phyloP scores from a whole-genome alignment of 2,888 invertebrate species.

The Microctonus hyperodae region DNA sequence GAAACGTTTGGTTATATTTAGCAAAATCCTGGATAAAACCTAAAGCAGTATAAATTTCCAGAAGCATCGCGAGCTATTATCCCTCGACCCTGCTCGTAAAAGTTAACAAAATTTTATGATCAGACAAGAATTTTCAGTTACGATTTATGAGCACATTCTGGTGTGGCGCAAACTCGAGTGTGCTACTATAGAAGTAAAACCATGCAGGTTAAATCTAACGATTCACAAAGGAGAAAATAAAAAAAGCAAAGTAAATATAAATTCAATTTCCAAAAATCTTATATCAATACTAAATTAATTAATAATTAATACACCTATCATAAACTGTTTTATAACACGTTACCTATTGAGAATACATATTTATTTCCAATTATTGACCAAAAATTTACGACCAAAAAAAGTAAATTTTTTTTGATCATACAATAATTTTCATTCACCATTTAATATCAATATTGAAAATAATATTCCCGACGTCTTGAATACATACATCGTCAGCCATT shows the following conservation, averaged over 20 bases:
- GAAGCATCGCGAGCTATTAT: constrained; percentile 41
- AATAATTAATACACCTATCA: too few relatives aligned
- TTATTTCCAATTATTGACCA: too few relatives aligned
- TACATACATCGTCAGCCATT: constrained; percentile 27
- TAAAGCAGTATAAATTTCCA: constrained; percentile 36
- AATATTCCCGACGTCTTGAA: constrained; percentile 22
- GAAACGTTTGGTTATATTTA: constrained; percentile 15
- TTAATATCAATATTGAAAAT: constrained; percentile 25
- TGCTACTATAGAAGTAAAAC: background rate
- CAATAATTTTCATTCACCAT: constrained; percentile 28
- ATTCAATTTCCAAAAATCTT: too few relatives aligned
- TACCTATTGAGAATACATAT: too few relatives aligned
- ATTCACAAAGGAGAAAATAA: background rate
- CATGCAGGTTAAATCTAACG: background rate
- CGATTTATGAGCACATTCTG: constrained; percentile 36
- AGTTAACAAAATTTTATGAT: constrained; percentile 43
- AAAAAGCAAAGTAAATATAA: too few relatives aligned
- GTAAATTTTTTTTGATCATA: constrained; percentile 22
- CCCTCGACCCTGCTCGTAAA: constrained; percentile 40
- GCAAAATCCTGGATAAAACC: constrained; percentile 26
- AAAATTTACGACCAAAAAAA: too few relatives aligned
- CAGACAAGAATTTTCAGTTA: constrained; percentile 34
- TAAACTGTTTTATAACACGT: too few relatives aligned
- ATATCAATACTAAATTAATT: too few relatives aligned
- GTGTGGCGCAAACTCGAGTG: background rate